Conservation (phyloP, 2,113 vertebrate genomes). For the Eupsittula cactorum region DNA sequence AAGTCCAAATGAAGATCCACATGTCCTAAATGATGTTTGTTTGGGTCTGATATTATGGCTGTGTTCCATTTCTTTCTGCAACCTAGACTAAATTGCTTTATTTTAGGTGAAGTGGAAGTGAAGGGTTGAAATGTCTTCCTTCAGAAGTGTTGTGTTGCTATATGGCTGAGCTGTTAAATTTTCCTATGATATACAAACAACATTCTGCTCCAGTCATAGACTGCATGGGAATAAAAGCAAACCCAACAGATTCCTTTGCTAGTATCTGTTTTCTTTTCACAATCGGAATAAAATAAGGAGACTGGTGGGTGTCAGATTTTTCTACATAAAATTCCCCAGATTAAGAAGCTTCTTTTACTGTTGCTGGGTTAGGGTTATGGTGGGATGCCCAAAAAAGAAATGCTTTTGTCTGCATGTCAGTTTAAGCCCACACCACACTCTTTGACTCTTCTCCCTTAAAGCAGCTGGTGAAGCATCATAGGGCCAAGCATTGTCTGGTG, state of each 20-base stretch:
- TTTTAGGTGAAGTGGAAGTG: background rate
- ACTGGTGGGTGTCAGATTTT: background rate
- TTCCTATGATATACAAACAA: background rate
- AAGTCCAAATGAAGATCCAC: background rate
- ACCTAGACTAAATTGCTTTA: background rate
- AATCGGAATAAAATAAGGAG: background rate
- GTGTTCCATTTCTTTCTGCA: background rate
- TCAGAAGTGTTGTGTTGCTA: background rate
- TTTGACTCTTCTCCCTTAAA: background rate
- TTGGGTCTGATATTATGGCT: background rate
- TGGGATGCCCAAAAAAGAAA: background rate
- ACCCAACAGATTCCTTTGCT: background rate
- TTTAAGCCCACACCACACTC: background rate
- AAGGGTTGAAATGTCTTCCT: background rate
- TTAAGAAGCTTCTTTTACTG: background rate
- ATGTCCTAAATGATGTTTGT: background rate
- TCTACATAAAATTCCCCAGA: background rate
- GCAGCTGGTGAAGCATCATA: background rate
- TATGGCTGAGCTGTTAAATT: constrained; percentile 29
- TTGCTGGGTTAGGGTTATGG: background rate
- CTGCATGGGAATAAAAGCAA: background rate
- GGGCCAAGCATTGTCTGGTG: background rate
- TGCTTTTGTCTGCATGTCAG: background rate
- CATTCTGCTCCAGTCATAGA: background rate
- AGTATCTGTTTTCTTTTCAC: background rate